These are phyloP conservation scores for Hemichromis elongatus DNA, from an alignment of 2,113 vertebrate genomes.

Conservation along the genomic window DNA sequence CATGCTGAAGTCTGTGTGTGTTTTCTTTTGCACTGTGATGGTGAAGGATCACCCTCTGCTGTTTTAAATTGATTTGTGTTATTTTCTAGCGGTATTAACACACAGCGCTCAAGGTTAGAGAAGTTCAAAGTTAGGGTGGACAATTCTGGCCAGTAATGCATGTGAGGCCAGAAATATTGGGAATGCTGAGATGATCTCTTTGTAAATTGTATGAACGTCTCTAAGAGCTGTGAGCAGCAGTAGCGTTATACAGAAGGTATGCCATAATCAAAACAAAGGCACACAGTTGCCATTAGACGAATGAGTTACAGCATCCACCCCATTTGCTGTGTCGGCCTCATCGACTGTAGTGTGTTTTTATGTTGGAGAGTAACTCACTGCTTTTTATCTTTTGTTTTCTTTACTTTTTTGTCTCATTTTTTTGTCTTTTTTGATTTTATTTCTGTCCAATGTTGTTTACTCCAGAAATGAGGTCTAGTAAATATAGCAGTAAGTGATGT, in stretches of 20 bases:
- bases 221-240: constrained; percentile 24
- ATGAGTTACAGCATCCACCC: constrained; percentile 45
- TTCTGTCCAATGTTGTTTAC: constrained; percentile 61
- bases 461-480: constrained; percentile 72
- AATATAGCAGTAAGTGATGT: constrained; percentile 74
- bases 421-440: constrained; percentile 34
- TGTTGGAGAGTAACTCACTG: constrained; percentile 66
- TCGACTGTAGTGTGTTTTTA: constrained; percentile 62
- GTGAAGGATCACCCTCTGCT: background rate
- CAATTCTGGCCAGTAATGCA: constrained; percentile 26
- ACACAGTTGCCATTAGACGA: constrained; percentile 47
- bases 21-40: constrained; percentile 30
- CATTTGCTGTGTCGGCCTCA: constrained; percentile 58
- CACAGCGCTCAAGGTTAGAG: background rate
- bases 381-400: constrained; percentile 53
- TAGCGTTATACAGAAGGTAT: constrained; percentile 31
- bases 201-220: constrained; percentile 43
- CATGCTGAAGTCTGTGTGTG: constrained; percentile 19
- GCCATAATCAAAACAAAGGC: constrained; percentile 44
- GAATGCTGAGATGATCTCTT: constrained; percentile 37
- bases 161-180: constrained; percentile 19
- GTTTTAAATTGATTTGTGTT: background rate
- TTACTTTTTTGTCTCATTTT: constrained; percentile 17
- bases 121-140: background rate
- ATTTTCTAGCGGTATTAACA: background rate